Evolutionary conservation across 2,888 invertebrate species (phyloP), one percentile per base, ranked within the genome.

Genomic region (Aplocera efformata): DNA sequence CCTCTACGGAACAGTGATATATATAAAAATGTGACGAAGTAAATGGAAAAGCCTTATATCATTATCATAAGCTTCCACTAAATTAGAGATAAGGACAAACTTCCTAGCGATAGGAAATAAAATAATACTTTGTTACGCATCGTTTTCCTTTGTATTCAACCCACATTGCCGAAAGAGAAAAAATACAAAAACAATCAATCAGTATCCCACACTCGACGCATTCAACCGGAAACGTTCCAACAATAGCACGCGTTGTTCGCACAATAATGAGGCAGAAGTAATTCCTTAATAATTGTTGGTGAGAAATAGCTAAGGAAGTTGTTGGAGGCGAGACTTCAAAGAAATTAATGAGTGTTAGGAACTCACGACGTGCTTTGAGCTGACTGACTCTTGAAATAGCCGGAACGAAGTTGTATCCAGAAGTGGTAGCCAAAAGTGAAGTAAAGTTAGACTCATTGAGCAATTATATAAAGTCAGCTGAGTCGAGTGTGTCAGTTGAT

Each of bases 261-360:
- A 60, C 72, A 75, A 77, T 79, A 80, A 79, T 72, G 75, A 72
- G 72, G 66, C 72, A 70, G 70, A 72, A 79, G 75, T 79, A 77
- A 81, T 81, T 79, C 70, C 74, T 79, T 78, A 72, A 80, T 84
- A 82, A 85, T 83, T 81, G 79, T 77, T 79, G 68, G 72, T 61
- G 60, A 73, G 74, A 69, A 74, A 74, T 74, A 73, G 72, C 67
- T 67, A 59, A 67, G 61, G 65, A 80, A 83, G 75, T 80, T 81
- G 74, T 72, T 67, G 76, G 69, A 63, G 75, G 70, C 68, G 74
- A 72, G 79, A 78, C 78, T 83, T 81, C 81, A 81, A 81, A 84
- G 82, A 84, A 83, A 85, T 85, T 85, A 86, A 86, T 84, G 86
- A 86, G 80, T 81, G 82, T 85, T 86, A 79, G 76, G 67, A 85